Conservation (phyloP, 2,888 invertebrate species). For the Ophraella communa region DNA sequence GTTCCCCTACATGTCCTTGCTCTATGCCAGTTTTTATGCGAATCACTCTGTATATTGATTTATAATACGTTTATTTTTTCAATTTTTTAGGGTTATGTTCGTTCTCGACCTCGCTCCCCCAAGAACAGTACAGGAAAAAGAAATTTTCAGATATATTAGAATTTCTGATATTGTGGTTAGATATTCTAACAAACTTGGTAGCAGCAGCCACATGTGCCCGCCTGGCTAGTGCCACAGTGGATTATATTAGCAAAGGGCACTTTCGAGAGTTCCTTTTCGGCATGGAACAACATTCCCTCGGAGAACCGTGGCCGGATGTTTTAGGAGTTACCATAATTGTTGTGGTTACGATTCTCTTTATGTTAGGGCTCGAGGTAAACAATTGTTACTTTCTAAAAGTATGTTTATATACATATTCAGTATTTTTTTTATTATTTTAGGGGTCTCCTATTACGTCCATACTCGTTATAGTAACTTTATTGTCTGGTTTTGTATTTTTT, state of each 20-base stretch:
- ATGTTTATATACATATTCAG: background rate
- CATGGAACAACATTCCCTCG: slow-evolving; percentile 65
- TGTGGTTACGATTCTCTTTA: slow-evolving; percentile 68
- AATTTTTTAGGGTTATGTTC: slow-evolving; percentile 48
- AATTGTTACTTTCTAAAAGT: background rate
- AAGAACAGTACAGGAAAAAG: slow-evolving; percentile 53
- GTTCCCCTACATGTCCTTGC: too few relatives aligned
- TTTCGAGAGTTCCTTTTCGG: slow-evolving; percentile 69
- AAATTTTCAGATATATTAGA: slow-evolving; percentile 64
- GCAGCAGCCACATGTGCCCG: slow-evolving; percentile 69
- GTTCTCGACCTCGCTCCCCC: slow-evolving; percentile 39
- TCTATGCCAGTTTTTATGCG: too few relatives aligned
- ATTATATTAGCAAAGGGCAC: slow-evolving; percentile 67
- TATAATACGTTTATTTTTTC: too few relatives aligned
- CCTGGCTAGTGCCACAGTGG: slow-evolving; percentile 68
- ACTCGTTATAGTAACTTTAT: slow-evolving; percentile 53
- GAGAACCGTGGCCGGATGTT: slow-evolving; percentile 71
- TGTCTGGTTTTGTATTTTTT: slow-evolving; percentile 57
- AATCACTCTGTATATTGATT: too few relatives aligned
- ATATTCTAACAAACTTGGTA: slow-evolving; percentile 65
- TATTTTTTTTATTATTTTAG: slow-evolving; percentile 49
- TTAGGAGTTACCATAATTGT: slow-evolving; percentile 68
- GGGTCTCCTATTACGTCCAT: slow-evolving; percentile 57
- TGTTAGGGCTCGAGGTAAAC: slow-evolving; percentile 69
- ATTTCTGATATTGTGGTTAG: slow-evolving; percentile 68